Evolutionary conservation across 1,140 invertebrate species (phyloP), one percentile per base, ranked within the genome.

Genomic region (Drosophila orosa): DNA sequence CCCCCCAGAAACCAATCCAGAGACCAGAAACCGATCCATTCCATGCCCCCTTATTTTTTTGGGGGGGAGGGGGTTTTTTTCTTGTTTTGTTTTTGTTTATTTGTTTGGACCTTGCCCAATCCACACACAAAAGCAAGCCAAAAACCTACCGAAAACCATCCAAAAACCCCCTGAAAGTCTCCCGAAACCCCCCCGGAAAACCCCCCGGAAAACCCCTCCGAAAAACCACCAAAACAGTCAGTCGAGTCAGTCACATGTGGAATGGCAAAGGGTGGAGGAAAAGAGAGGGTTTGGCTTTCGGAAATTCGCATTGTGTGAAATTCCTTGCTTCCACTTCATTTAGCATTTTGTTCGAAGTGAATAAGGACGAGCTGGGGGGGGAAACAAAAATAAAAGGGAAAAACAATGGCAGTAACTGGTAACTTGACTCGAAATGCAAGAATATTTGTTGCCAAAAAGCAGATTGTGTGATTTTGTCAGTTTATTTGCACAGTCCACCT

Each of bases 241-340:
- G 50, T 54, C 31, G 50, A 66, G 60, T 42, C 60, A 68, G 60
- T 58, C 65, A 71, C 44, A 65, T 75, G 72, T 75, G 52, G 55
- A 54, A 54, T 54, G 50, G 50, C 19, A 5, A 31, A 50, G 27
- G 61, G 15, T 8, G 25, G 27, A 3, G 5, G 9, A 3, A 5
- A 42, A 35, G 35, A 13, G 40, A 39, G 42, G 39, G 40, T 39
- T 59, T 59, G 24, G 35, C 50, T 54, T 54, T 54, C 31, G 31
- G 50, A 54, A 54, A 75, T 87, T 75, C 77, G 72, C 74, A 84
- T 78, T 90, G 77, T 89, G 85, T 89, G 77, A 89, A 89, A 89
- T 90, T 84, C 85, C 71, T 80, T 75, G 61, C 69, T 84, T 80
- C 72, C 73, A 84, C 80, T 89, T 84, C 77, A 83, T 84, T 84